Evolutionary conservation across 2,888 invertebrate genomes (phyloP).

Genomic region (Agriopis aurantiaria): DNA sequence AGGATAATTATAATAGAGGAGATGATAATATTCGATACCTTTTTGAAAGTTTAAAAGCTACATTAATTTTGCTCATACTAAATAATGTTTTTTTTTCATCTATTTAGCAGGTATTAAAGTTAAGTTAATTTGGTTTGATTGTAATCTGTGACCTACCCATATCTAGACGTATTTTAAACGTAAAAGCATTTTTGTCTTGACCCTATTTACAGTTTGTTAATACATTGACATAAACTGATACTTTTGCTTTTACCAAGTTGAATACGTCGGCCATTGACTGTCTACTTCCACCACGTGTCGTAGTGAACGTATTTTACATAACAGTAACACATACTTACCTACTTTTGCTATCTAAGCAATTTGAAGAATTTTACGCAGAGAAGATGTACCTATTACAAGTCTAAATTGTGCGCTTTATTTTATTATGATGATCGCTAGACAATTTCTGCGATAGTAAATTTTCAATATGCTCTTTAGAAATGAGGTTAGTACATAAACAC

Average conservation of each 20-base stretch:
- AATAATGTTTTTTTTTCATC: no score
- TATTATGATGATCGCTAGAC: background rate
- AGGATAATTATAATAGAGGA: no score
- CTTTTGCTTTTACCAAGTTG: background rate
- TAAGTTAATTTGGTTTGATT: no score
- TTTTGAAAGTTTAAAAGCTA: no score
- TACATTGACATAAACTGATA: background rate
- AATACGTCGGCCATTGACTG: conserved; percentile 4
- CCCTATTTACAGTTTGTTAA: background rate
- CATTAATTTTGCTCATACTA: no score
- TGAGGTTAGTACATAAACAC: background rate
- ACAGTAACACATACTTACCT: conserved; percentile 19
- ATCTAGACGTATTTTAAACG: no score
- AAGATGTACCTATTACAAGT: background rate
- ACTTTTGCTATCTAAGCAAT: conserved; percentile 12
- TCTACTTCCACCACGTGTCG: background rate
- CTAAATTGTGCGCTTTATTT: background rate
- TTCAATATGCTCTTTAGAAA: background rate
- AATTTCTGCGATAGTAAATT: background rate
- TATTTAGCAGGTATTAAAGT: no score
- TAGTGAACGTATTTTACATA: conserved; percentile 16
- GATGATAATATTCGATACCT: no score
- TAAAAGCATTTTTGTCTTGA: no score
- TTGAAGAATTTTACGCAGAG: conserved; percentile 10
- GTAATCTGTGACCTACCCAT: no score